Conservation (phyloP, 1,140 invertebrate genomes). For the Hydropsyche tenuis region DNA sequence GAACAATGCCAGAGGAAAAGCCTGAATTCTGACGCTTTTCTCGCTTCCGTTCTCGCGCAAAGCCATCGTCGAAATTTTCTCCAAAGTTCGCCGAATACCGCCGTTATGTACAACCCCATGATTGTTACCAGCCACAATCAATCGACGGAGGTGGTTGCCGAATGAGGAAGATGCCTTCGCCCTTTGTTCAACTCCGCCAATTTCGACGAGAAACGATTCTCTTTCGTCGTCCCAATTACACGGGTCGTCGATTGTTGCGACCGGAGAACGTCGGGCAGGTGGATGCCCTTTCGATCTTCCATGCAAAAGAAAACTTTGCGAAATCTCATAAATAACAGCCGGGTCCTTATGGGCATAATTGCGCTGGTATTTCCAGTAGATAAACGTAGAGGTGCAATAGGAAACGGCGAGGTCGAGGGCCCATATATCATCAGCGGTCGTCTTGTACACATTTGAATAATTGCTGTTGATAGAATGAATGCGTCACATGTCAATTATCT, state of each 20-base stretch:
- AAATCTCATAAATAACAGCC: too few species aligned
- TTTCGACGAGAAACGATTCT: slow-evolving; percentile 6
- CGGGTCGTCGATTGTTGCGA: slow-evolving; percentile 11
- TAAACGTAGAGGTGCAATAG: neutral
- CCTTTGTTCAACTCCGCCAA: slow-evolving; percentile 25
- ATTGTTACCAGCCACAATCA: slow-evolving; percentile 24
- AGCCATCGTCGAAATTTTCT: too few species aligned
- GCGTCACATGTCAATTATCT: slow-evolving; percentile 39
- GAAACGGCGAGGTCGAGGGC: too few species aligned
- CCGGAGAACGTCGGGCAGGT: slow-evolving; percentile 9
- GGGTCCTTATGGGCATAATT: too few species aligned
- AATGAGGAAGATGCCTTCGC: neutral
- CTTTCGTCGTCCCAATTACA: slow-evolving; percentile 22
- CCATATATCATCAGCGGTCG: slow-evolving; percentile 4
- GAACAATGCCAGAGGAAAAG: too few species aligned
- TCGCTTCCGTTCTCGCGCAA: too few species aligned
- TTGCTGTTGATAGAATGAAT: slow-evolving; percentile 35
- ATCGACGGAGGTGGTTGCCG: neutral
- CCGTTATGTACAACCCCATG: neutral
- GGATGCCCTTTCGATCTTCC: slow-evolving; percentile 13
- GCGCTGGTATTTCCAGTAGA: too few species aligned
- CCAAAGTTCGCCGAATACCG: too few species aligned
- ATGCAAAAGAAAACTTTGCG: too few species aligned
- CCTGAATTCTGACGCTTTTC: too few species aligned
- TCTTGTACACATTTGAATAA: slow-evolving; percentile 27